Base-by-base conservation (phyloP, 2,888 invertebrate species). In the Frankliniella fusca region DNA sequence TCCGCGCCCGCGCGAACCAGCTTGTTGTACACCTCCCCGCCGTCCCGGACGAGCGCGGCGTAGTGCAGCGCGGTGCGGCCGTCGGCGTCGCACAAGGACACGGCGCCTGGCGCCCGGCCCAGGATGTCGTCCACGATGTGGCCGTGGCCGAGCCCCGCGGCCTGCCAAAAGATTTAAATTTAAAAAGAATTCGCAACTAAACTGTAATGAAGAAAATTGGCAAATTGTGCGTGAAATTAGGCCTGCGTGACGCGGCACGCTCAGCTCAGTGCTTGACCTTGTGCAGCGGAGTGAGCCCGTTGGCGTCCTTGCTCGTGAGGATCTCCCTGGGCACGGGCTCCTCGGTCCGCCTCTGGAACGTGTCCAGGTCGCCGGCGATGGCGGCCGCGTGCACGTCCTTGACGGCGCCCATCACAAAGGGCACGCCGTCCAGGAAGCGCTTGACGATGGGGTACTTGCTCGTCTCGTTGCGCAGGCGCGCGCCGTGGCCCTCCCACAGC, bases 341-440 rank as follows among this genome's bases (percentile, higher is more conserved):
- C 20, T 90, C 92, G 3, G 92, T 89, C 84, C 92, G 91, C 85
- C 91, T 90, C 88, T 92, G 92, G 81, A 95, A 87, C 0, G 90
- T 90, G 84, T 94, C 94, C 83, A 95, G 87, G 87, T 95, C 93
- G 85, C 95, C 94, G 84, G 94, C 92, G 49, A 95, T 90, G 2
- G 94, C 94, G 0, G 95, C 92, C 81, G 91, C 90, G 87, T 97
- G 97, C 48, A 96, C 92, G 82, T 95, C 95, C 85, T 93, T 93
- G 84, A 96, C 94, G 15, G 94, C 91, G 82, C 94, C 94, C 95
- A 97, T 95, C 83, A 97, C 94, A 87, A 94, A 94, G 15, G 97
- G 97, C n/a, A 97, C 94, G n/a, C 95, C 95, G 86, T 96, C 95
- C 81, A 98, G 89, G 87, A 98, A 97, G 86, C 92, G 92, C 88